Conservation (phyloP, 2,888 invertebrate genomes). For the Callosobruchus maculatus region DNA sequence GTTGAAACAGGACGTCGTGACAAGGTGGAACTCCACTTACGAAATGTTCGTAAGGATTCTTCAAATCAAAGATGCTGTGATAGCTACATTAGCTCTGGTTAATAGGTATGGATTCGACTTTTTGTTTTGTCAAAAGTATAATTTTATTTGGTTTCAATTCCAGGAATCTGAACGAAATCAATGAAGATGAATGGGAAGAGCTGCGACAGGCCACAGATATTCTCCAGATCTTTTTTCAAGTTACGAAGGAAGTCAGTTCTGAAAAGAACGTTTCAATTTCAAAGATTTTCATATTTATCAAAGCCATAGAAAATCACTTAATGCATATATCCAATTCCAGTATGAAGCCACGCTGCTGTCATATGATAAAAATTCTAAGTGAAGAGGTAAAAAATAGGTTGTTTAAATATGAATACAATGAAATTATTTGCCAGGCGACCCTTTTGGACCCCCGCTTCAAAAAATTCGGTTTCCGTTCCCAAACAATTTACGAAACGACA, state of each 20-base stretch:
- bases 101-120: background rate
- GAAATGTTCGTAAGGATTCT: background rate
- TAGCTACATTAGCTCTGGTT: background rate
- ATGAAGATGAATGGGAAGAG: background rate
- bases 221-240: background rate
- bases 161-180: background rate
- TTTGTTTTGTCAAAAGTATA: background rate
- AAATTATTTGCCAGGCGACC: conserved; percentile 15
- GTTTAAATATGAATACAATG: conserved; percentile 9
- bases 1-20: conserved; percentile 2
- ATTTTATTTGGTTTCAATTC: no score
- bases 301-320: background rate
- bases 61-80: background rate
- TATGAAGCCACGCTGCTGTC: background rate
- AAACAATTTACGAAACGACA: conserved; percentile 7
- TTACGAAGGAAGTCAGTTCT: background rate
- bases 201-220: background rate
- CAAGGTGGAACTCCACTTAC: conserved; percentile 2
- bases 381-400: conserved; percentile 10
- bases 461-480: conserved; percentile 14
- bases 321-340: background rate
- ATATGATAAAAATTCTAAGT: conserved; percentile 11
- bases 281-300: background rate
- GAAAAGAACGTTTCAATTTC: background rate
- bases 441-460: conserved; percentile 18